Percentiles rank a stretch among this genome's conserved stretches.
phyloP scores from a whole-genome alignment of 2,888 invertebrate species.

The Drosophila trichaetosa region DNA sequence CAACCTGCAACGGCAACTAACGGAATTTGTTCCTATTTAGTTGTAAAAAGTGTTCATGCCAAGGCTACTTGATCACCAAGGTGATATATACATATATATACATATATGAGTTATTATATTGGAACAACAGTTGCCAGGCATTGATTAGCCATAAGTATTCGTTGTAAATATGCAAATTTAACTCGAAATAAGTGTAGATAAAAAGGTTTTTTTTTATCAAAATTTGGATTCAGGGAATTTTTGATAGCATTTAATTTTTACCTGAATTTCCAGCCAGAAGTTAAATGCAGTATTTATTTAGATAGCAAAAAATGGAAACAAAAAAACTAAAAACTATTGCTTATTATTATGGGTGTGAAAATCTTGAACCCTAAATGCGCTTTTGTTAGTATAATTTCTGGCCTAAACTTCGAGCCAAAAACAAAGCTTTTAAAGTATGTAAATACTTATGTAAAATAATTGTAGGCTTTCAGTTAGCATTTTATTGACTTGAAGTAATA shows the following conservation, averaged over 20 bases:
- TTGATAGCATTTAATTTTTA: too few relatives aligned
- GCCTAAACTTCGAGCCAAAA: too few relatives aligned
- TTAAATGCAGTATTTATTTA: neutral
- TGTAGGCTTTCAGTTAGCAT: neutral
- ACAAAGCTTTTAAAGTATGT: too few relatives aligned
- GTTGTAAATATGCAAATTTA: neutral
- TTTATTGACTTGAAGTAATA: neutral
- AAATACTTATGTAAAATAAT: too few relatives aligned
- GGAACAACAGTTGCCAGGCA: conserved; percentile 4
- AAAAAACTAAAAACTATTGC: too few relatives aligned
- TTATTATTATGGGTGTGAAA: too few relatives aligned
- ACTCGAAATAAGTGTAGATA: neutral
- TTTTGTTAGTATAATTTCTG: too few relatives aligned
- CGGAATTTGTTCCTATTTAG: neutral
- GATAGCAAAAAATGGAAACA: neutral
- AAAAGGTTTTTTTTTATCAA: neutral
- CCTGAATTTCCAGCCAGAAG: neutral
- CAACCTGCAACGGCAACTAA: conserved; percentile 33
- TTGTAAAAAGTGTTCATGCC: conserved; percentile 20
- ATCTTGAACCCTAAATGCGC: too few relatives aligned
- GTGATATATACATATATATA: conserved; percentile 1
- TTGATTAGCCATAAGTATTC: neutral
- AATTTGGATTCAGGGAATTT: neutral
- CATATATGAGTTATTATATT: neutral
- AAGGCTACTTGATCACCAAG: conserved; percentile 55